phyloP scores from a whole-genome alignment of 2,888 invertebrate species.

The Zaprionus bogoriensis region DNA sequence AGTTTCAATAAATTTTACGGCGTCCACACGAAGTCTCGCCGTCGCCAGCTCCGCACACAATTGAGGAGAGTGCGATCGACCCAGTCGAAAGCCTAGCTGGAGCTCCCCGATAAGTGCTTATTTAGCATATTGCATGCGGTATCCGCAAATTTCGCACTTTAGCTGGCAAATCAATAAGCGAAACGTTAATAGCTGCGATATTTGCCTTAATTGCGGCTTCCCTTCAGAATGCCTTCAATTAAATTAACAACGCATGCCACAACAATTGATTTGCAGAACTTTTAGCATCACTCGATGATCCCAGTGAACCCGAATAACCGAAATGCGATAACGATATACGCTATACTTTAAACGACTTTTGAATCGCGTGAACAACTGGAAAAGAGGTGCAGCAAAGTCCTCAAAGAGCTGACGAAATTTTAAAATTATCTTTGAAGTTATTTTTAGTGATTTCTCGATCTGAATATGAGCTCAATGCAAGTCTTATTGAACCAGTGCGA shows the following conservation, averaged over 20 bases:
- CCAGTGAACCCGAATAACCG: background rate
- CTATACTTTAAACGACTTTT: slow-evolving; percentile 5
- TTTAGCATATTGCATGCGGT: slow-evolving; percentile 38
- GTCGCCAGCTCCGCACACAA: slow-evolving; percentile 21
- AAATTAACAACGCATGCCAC: too few species aligned
- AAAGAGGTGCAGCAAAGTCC: slow-evolving; percentile 6
- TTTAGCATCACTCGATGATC: too few species aligned
- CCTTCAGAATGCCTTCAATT: background rate
- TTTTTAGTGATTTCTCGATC: slow-evolving; percentile 23
- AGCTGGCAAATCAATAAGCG: slow-evolving; percentile 1
- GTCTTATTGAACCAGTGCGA: too few species aligned
- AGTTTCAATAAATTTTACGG: slow-evolving; percentile 64
- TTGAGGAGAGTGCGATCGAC: slow-evolving; percentile 29
- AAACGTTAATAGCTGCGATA: background rate
- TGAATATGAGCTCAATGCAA: too few species aligned
- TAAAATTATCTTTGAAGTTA: background rate
- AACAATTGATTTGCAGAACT: too few species aligned
- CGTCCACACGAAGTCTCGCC: slow-evolving; percentile 15
- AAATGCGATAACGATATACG: background rate
- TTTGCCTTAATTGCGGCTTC: background rate
- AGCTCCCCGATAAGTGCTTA: background rate
- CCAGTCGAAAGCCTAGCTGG: slow-evolving; percentile 10
- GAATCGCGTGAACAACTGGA: background rate
- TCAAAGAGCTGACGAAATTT: background rate
- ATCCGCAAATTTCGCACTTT: slow-evolving; percentile 1